Percentiles rank a stretch among this genome's conserved stretches.
phyloP scores from a whole-genome alignment of 1,140 invertebrate genomes.

The Eupeodes corollae region DNA sequence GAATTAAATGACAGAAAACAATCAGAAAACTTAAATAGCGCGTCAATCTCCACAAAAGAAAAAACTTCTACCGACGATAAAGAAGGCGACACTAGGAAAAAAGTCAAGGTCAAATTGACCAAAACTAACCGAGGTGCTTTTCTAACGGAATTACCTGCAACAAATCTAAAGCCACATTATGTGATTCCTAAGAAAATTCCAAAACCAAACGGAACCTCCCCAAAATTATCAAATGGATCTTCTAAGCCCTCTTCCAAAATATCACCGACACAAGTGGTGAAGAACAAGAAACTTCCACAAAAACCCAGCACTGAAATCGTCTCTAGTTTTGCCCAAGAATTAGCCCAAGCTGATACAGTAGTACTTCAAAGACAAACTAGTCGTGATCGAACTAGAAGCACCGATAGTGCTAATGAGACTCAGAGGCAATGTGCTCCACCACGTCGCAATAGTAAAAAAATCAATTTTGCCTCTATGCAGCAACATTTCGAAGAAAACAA shows the following conservation, averaged over 20 bases:
- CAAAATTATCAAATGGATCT: not conserved
- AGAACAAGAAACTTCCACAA: not conserved
- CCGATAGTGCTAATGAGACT: too few relatives aligned
- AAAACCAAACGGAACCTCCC: not conserved
- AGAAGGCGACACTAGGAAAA: conserved; percentile 7
- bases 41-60: conserved; percentile 9
- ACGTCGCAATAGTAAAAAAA: too few relatives aligned
- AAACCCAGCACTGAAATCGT: not conserved
- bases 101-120: conserved; percentile 7
- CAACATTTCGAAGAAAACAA: not conserved
- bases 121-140: conserved; percentile 22
- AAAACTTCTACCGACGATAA: conserved; percentile 6
- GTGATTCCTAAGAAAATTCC: not conserved
- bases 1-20: conserved; percentile 13
- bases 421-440: too few relatives aligned
- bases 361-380: too few relatives aligned
- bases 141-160: conserved; percentile 10
- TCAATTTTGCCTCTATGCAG: too few relatives aligned
- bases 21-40: not conserved
- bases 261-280: not conserved
- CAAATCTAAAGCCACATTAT: not conserved
- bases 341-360: not conserved
- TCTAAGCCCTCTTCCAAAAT: conserved; percentile 1
- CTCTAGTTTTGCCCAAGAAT: not conserved
- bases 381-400: too few relatives aligned